phyloP scores from a whole-genome alignment of 1,140 invertebrate genomes.

The Lepidurus apus region DNA sequence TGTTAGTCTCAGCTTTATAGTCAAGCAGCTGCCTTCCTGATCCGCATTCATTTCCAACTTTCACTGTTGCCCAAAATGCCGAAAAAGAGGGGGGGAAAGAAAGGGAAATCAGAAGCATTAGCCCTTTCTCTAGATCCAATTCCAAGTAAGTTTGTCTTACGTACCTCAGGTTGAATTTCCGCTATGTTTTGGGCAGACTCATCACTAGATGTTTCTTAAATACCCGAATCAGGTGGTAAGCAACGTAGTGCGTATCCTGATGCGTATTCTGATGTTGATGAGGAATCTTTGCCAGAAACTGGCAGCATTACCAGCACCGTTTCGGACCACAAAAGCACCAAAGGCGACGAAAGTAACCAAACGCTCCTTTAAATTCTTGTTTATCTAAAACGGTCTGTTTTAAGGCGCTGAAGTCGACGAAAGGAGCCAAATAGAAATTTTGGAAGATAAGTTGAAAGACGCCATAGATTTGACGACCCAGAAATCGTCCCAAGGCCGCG shows the following conservation, averaged over 20 bases:
- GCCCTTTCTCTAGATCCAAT: background rate
- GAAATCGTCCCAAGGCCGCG: slow-evolving; percentile 75
- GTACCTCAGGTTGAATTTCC: background rate
- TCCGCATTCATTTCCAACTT: background rate
- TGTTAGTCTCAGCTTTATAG: background rate
- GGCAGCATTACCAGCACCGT: slow-evolving; percentile 59
- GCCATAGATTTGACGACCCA: slow-evolving; percentile 76
- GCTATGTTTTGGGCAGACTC: background rate
- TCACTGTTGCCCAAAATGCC: slow-evolving; percentile 22
- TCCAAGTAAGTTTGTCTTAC: background rate
- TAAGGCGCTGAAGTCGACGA: slow-evolving; percentile 44
- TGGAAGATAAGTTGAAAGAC: slow-evolving; percentile 83
- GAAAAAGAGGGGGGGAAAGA: slow-evolving; percentile 25
- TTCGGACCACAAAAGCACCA: slow-evolving; percentile 57
- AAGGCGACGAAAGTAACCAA: slow-evolving; percentile 52
- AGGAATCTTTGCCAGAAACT: slow-evolving; percentile 64
- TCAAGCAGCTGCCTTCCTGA: slow-evolving; percentile 22
- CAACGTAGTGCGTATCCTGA: background rate
- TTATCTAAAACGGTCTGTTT: background rate
- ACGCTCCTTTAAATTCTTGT: background rate
- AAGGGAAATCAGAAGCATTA: background rate
- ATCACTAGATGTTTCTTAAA: background rate
- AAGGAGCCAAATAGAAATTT: slow-evolving; percentile 55
- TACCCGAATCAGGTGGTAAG: slow-evolving; percentile 10
- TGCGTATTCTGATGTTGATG: slow-evolving; percentile 50